phyloP scores from a whole-genome alignment of 1,140 invertebrate species.

The Thereuonema tuberculata region DNA sequence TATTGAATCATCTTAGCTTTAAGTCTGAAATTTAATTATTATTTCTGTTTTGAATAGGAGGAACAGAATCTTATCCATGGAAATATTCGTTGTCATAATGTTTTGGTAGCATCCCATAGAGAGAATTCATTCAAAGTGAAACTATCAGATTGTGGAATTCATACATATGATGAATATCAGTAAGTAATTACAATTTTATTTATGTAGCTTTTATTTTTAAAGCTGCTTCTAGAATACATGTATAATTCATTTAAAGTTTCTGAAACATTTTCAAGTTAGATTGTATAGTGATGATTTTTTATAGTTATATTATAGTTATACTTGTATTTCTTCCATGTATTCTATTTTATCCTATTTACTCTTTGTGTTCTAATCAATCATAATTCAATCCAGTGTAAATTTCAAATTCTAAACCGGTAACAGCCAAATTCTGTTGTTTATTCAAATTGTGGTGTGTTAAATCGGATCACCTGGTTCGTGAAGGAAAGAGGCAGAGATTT shows the following conservation, averaged over 20 bases:
- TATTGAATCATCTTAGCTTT: not conserved
- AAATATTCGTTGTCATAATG: constrained; percentile 66
- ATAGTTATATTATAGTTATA: not conserved
- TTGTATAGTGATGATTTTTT: no score
- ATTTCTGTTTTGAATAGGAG: constrained; percentile 36
- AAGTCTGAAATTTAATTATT: not conserved
- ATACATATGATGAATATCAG: constrained; percentile 21
- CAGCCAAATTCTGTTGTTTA: no score
- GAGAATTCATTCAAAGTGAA: constrained; percentile 56
- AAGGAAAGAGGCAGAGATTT: no score
- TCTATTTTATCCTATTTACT: not conserved
- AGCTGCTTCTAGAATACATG: no score
- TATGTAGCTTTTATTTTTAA: constrained; percentile 1
- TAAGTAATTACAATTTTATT: constrained; percentile 5
- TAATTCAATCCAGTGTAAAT: no score
- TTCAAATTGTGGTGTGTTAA: no score
- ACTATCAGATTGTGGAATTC: constrained; percentile 60
- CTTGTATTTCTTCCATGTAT: not conserved
- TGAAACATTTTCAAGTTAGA: no score
- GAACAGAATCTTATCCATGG: constrained; percentile 67
- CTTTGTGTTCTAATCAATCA: no score
- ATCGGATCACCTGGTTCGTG: no score
- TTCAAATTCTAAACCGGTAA: no score
- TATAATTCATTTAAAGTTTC: no score
- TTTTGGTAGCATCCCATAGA: constrained; percentile 53